A percentile compares a stretch with the other conserved stretches of the same genome.
Evolutionary conservation across 2,113 vertebrate species (phyloP).

Genomic region (Lonchura striata): DNA sequence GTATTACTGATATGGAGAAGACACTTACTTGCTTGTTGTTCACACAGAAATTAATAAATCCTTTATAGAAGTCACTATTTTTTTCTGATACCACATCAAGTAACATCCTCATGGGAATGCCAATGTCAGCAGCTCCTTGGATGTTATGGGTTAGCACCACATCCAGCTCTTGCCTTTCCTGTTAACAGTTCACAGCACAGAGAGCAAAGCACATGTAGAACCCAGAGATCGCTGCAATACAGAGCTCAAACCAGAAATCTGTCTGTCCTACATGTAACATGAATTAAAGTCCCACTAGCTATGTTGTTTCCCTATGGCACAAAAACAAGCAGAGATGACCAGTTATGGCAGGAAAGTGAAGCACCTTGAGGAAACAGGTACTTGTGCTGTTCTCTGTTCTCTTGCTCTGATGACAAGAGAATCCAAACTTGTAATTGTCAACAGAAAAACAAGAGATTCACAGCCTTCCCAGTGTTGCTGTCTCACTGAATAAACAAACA

Average conservation of each 20-base stretch:
- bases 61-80: conserved; percentile 24
- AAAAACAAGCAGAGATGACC: background rate
- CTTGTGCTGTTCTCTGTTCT: background rate
- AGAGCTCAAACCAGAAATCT: background rate
- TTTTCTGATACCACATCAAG: conserved; percentile 61
- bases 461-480: background rate
- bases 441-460: background rate
- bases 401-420: background rate
- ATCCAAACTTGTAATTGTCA: background rate
- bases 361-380: background rate
- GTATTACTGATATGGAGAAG: background rate
- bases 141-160: conserved; percentile 70
- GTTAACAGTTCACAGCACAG: background rate
- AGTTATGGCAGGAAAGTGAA: background rate
- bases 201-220: background rate
- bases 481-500: background rate
- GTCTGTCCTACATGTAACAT: background rate
- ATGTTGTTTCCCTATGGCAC: background rate
- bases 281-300: background rate
- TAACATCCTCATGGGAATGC: conserved; percentile 66
- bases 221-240: background rate
- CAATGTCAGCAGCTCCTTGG: conserved; percentile 60
- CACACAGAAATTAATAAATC: conserved; percentile 46
- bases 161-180: conserved; percentile 71
- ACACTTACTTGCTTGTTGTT: conserved; percentile 73